Conservation (phyloP, 2,797 vertebrate species). For the Helicolenus hilgendorfi region DNA sequence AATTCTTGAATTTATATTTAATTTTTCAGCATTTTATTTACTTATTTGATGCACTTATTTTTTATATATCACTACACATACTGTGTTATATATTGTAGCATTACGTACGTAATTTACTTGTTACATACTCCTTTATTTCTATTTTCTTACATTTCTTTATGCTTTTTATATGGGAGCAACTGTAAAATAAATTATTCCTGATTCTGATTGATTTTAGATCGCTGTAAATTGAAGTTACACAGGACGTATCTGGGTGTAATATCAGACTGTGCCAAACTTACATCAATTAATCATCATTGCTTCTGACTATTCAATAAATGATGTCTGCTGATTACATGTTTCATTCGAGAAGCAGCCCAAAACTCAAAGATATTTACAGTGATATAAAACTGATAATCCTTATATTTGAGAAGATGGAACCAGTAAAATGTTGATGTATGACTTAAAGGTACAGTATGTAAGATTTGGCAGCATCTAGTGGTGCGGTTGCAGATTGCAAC, state of each 20-base stretch:
- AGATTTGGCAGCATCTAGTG: too few relatives aligned
- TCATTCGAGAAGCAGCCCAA: background rate
- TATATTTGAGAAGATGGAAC: background rate
- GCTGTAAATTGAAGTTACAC: background rate
- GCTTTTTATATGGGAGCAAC: too few relatives aligned
- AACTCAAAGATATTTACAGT: background rate
- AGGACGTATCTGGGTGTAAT: background rate
- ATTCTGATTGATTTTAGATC: background rate
- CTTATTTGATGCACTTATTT: too few relatives aligned
- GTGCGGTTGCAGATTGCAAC: too few relatives aligned
- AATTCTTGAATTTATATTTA: too few relatives aligned
- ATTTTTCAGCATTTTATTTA: background rate
- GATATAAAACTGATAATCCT: background rate
- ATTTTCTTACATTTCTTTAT: too few relatives aligned
- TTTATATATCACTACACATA: rapidly evolving
- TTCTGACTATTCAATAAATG: background rate
- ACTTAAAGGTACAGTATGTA: background rate
- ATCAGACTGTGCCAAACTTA: background rate
- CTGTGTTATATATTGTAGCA: too few relatives aligned
- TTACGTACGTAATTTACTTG: too few relatives aligned
- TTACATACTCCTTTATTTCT: too few relatives aligned
- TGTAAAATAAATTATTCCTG: rapidly evolving
- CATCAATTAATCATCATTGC: background rate
- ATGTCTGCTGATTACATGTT: background rate
- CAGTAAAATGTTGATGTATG: background rate